A percentile compares a stretch with the other conserved stretches of the same genome.
Evolutionary conservation across 2,797 vertebrate genomes (phyloP).

Genomic region (Allochrocebus solatus): DNA sequence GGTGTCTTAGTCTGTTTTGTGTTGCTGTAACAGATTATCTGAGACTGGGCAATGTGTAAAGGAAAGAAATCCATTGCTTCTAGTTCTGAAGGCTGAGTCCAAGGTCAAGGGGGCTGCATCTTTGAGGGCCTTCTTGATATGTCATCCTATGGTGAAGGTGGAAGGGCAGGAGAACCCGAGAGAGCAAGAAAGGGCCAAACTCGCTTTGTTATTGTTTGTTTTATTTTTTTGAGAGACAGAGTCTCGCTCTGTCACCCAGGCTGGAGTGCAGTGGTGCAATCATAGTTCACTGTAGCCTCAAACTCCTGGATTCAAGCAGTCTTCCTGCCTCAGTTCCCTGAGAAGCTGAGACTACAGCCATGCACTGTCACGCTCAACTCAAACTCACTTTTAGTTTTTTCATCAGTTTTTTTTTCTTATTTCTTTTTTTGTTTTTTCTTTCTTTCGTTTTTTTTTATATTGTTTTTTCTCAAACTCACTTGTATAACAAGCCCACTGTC

Average conservation of each 20-base stretch:
- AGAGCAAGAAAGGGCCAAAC: not conserved
- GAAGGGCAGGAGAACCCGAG: not conserved
- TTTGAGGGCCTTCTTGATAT: not conserved
- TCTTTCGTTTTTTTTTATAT: not conserved
- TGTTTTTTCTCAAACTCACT: not conserved
- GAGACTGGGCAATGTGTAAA: not conserved
- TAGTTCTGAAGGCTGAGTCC: not conserved
- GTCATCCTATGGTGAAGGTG: not conserved
- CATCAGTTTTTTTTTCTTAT: too few relatives aligned
- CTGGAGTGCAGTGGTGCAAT: not conserved
- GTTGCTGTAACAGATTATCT: not conserved
- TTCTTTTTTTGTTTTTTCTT: not conserved
- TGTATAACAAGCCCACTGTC: not conserved
- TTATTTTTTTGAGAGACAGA: not conserved
- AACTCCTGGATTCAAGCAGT: not conserved
- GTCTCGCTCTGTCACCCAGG: not conserved
- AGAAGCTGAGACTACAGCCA: not conserved
- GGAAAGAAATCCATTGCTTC: not conserved
- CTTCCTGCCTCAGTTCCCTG: not conserved
- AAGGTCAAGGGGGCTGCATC: not conserved
- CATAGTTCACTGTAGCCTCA: not conserved
- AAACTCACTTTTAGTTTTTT: not conserved
- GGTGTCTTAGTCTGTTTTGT: not conserved
- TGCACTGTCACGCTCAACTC: not conserved
- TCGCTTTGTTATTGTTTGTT: not conserved